Evolutionary conservation across 2,888 invertebrate genomes (phyloP), one percentile per base, ranked within the genome.

Genomic region (Creontiades dilutus): DNA sequence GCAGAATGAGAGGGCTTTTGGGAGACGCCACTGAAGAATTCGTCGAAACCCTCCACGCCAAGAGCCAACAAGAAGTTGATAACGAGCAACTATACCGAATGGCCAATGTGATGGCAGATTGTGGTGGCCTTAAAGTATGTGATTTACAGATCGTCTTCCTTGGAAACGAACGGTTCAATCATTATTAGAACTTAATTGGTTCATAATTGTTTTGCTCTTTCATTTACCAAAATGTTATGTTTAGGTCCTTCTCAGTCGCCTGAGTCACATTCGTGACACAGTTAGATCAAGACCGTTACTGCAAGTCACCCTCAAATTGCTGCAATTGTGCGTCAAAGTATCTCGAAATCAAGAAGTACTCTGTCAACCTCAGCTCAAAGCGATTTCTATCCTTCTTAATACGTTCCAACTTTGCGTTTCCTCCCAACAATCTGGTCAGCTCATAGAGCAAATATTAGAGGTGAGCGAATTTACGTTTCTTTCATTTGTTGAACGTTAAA

Each of bases 21-120:
- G 99, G 99, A 0, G 99, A 99, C 94, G 99, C 99, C 0, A 99
- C 99, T 0, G 99, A 99, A 93, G 99, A 99, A 94, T 99, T 99
- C 93, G 97, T 99, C 14, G 99, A 99, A 94, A 97, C 97, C 0
- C 94, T 99, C 55, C 97, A 96, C 91, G 96, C 96, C 92, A 98
- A 96, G 93, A 96, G 94, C 93, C 97, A 96, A 93, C 97, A 95
- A 94, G 98, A 96, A 92, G 97, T 98, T 0, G 98, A 99, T 93
- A 98, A 98, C 92, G 99, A 99, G 93, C 97, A 98, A 93, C 96
- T 98, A 0, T 99, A 98, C 93, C 96, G 96, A 93, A 96, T 98
- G 96, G 97, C 97, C 0, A 96, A 96, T 93, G 97, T 97, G 0
- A 94, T 98, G 92, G 96, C 96, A 0, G 96, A 97, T 91, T 97